Conservation (phyloP, 1,140 invertebrate species). For the Procambarus virginalis region DNA sequence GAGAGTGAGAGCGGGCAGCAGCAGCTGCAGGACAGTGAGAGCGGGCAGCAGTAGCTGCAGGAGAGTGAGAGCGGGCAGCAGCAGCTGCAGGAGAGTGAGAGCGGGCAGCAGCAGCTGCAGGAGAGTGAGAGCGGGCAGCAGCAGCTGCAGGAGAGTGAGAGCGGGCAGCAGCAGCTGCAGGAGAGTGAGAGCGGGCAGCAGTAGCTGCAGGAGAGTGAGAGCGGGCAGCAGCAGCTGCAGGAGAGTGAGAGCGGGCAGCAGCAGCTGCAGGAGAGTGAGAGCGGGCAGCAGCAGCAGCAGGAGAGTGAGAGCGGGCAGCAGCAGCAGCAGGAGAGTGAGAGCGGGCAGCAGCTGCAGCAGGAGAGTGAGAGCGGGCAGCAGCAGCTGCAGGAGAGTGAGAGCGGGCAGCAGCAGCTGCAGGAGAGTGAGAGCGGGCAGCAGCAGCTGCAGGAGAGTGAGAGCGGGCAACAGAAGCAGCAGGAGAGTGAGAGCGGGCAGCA, state of each 20-base stretch:
- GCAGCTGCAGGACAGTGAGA: background rate
- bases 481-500: background rate
- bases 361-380: background rate
- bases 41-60: background rate
- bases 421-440: background rate
- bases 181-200: background rate
- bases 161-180: background rate
- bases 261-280: background rate
- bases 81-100: background rate
- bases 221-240: background rate
- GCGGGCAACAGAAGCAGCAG: background rate
- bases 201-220: background rate
- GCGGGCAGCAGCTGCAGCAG: no score
- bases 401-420: background rate
- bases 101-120: background rate
- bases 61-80: no score
- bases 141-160: background rate
- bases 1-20: slow-evolving; percentile 25
- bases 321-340: background rate
- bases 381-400: no score
- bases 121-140: background rate
- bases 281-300: background rate
- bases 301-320: slow-evolving; percentile 25
- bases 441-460: background rate
- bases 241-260: background rate